Evolutionary conservation across 1,140 invertebrate genomes (phyloP), one percentile per base, ranked within the genome.

Genomic region (Steinernema khuongi): DNA sequence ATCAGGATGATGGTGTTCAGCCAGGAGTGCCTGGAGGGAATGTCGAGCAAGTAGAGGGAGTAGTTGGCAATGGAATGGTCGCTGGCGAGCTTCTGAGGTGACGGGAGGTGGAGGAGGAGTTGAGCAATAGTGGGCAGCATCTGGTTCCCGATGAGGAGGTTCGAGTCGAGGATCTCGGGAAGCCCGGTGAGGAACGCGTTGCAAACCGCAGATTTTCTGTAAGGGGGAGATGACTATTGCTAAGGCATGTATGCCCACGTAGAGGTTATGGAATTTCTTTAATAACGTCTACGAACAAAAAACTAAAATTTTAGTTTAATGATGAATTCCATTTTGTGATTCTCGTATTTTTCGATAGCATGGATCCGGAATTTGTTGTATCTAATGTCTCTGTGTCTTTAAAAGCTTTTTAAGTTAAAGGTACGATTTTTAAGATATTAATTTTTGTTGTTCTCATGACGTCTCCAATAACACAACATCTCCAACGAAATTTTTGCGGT

Each of bases 101-200:
- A 91, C 0, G 94, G 92, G 71, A 91, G 90, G 86, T 94, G 95
- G 81, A 96, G 91, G 41, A 99, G 88, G 19, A 99, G 87, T 31
- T 93, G 89, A 44, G 97, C 86, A 11, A 92, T 90, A 0, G 93
- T 92, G 14, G 93, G 90, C 18, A 97, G 89, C 33, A 99, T 79
- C 75, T 84, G 69, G 83, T 26, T 97, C 89, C 90, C 97, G 91
- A 86, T 85, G 68, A 85, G 81, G 17, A 87, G 79, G 74, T 87
- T 86, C 30, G 78, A 81, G 71, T 86, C 83, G 26, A 86, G 81
- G 79, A 88, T 87, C 79, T 86, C 85, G 0, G 94, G 93, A 66
- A 97, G 86, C 84, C 94, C 94, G 22, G 92, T 90, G 81, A 99
- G 87, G 83, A 96, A 98, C 1, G 94, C 93, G 86, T 95, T 97